A percentile compares a stretch with the other conserved stretches of the same genome.
Evolutionary conservation across 2,888 invertebrate species (phyloP).

Genomic region (Congeria kusceri): DNA sequence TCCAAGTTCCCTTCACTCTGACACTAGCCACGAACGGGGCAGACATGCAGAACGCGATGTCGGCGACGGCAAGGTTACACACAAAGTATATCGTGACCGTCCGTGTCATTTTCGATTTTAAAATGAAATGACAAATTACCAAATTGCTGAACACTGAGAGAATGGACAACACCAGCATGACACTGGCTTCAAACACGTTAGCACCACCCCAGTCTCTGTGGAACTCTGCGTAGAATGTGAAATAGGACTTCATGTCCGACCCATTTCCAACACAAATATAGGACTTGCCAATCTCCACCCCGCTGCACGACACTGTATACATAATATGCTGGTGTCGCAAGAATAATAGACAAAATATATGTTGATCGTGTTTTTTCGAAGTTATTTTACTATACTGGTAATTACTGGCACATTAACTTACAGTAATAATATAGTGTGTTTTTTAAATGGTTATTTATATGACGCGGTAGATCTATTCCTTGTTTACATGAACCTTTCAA

Average conservation of each 20-base stretch:
- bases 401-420: too few relatives aligned
- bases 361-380: too few relatives aligned
- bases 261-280: not conserved
- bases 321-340: too few relatives aligned
- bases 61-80: slow-evolving; percentile 75
- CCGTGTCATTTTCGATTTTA: slow-evolving; percentile 50
- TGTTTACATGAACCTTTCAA: too few relatives aligned
- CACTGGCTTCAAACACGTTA: slow-evolving; percentile 61
- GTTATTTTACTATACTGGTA: too few relatives aligned
- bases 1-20: slow-evolving; percentile 75
- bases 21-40: slow-evolving; percentile 73
- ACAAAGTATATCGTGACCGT: slow-evolving; percentile 74
- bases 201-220: slow-evolving; percentile 63
- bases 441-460: too few relatives aligned
- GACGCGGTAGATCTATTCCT: too few relatives aligned
- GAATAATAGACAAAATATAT: too few relatives aligned
- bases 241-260: slow-evolving; percentile 47
- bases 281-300: too few relatives aligned
- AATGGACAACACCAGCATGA: slow-evolving; percentile 61
- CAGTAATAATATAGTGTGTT: too few relatives aligned
- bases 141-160: slow-evolving; percentile 67
- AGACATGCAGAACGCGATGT: slow-evolving; percentile 68
- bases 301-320: too few relatives aligned
- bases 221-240: slow-evolving; percentile 76
- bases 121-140: slow-evolving; percentile 61